Conservation (phyloP, 2,113 vertebrate species). For the Siniperca chuatsi region DNA sequence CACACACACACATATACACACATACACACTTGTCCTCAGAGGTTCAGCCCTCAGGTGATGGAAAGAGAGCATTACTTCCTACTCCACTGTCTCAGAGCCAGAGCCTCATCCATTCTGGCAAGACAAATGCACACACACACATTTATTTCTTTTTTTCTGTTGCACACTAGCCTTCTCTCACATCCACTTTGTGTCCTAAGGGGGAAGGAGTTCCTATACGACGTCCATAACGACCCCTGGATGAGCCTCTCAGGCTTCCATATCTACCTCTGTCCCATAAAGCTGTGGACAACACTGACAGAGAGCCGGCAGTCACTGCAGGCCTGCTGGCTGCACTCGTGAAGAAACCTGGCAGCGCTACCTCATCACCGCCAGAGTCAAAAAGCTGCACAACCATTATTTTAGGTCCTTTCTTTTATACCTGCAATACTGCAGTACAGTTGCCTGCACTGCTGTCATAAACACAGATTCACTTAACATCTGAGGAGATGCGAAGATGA, state of each 20-base stretch:
- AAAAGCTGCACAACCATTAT: conserved; percentile 34
- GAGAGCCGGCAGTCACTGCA: conserved; percentile 23
- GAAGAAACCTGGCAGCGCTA: conserved; percentile 49
- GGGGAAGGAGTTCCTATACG: conserved; percentile 21
- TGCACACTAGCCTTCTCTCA: conserved; percentile 16
- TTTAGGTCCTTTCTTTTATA: conserved; percentile 23
- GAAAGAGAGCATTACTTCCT: conserved; percentile 45
- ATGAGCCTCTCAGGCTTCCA: conserved; percentile 51
- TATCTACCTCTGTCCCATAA: conserved; percentile 53
- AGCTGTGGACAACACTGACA: conserved; percentile 44
- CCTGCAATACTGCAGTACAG: background rate
- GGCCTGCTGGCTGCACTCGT: conserved; percentile 36
- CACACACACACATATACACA: conserved; percentile 12
- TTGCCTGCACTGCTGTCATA: background rate
- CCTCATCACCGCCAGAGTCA: conserved; percentile 30
- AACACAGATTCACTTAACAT: background rate
- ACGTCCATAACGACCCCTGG: conserved; percentile 44
- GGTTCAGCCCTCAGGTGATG: conserved; percentile 59
- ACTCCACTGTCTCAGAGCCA: conserved; percentile 37
- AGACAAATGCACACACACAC: background rate
- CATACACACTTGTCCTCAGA: conserved; percentile 27
- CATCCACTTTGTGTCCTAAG: conserved; percentile 25
- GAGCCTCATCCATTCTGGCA: conserved; percentile 38
- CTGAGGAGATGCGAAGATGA: background rate
- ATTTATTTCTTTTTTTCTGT: conserved; percentile 4